Conservation (phyloP, 2,797 vertebrate species). For the Amniataba percoides region DNA sequence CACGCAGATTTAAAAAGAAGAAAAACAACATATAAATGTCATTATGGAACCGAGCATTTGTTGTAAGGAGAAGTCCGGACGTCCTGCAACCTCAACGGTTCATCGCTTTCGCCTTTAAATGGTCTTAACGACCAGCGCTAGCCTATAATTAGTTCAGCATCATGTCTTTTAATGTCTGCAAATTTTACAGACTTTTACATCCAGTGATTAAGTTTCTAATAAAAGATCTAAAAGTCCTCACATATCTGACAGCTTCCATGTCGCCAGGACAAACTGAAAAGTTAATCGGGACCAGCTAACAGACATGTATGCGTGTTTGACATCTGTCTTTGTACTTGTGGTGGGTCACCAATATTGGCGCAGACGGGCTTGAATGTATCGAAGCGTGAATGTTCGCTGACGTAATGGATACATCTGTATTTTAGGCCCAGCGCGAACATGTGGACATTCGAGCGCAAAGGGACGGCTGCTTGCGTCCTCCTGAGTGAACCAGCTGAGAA, state of each 20-base stretch:
- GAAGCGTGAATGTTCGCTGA: slow-evolving; percentile 59
- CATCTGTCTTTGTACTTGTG: slow-evolving; percentile 69
- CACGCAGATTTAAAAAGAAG: slow-evolving; percentile 27
- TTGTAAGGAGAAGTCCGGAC: slow-evolving; percentile 35
- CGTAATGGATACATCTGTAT: slow-evolving; percentile 72
- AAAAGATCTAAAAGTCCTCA: slow-evolving; percentile 53
- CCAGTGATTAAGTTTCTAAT: slow-evolving; percentile 43
- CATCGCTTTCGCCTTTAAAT: slow-evolving; percentile 37
- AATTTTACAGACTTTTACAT: slow-evolving; percentile 57
- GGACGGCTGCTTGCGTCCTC: slow-evolving; percentile 52
- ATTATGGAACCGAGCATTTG: slow-evolving; percentile 1
- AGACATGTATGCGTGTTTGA: slow-evolving; percentile 21
- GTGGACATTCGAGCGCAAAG: slow-evolving; percentile 57
- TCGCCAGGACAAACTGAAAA: slow-evolving; percentile 34
- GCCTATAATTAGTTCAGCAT: slow-evolving; percentile 61
- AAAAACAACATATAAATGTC: slow-evolving; percentile 35
- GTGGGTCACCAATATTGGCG: slow-evolving; percentile 32
- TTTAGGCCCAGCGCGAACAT: slow-evolving; percentile 63
- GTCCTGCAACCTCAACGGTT: slow-evolving; percentile 25
- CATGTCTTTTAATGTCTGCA: slow-evolving; percentile 58
- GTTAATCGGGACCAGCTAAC: slow-evolving; percentile 19
- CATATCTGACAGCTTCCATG: slow-evolving; percentile 41
- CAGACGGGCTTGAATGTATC: slow-evolving; percentile 34
- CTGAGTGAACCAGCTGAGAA: slow-evolving; percentile 78
- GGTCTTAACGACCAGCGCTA: slow-evolving; percentile 23